Conservation (phyloP, 1,140 invertebrate species). For the Paraescarpia echinospica region DNA sequence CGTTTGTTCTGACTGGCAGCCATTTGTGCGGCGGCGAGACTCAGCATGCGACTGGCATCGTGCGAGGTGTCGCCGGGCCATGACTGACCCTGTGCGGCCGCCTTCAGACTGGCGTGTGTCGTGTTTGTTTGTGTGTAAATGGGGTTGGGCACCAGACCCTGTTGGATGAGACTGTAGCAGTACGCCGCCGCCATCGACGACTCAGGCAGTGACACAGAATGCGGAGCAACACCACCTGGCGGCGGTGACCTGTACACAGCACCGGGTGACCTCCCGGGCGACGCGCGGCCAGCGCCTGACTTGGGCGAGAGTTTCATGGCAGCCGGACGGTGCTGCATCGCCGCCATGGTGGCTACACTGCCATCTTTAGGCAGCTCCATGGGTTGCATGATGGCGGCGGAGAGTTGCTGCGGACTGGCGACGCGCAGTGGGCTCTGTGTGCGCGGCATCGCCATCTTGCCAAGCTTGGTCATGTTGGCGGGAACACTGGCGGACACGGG, state of each 20-base stretch:
- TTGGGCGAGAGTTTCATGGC: slow-evolving; percentile 1
- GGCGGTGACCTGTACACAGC: neutral
- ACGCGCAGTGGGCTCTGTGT: slow-evolving; percentile 50
- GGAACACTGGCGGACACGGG: neutral
- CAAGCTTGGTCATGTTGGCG: slow-evolving; percentile 18
- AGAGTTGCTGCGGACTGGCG: slow-evolving; percentile 45
- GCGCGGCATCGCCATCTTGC: slow-evolving; percentile 34
- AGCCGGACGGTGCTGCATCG: neutral
- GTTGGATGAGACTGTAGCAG: slow-evolving; percentile 55
- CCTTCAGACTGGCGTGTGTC: slow-evolving; percentile 13
- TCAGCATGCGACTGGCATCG: slow-evolving; percentile 34
- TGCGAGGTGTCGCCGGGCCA: neutral
- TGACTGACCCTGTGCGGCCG: slow-evolving; percentile 13
- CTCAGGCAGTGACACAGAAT: neutral
- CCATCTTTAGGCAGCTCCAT: slow-evolving; percentile 35
- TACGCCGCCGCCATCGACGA: neutral
- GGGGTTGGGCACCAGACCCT: slow-evolving; percentile 59
- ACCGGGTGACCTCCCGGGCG: neutral
- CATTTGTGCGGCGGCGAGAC: neutral
- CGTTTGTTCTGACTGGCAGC: slow-evolving; percentile 26
- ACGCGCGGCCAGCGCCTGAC: slow-evolving; percentile 7
- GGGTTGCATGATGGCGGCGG: slow-evolving; percentile 45
- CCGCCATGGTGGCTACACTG: neutral
- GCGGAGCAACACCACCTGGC: neutral
- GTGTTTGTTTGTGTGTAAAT: slow-evolving; percentile 48